Percentiles rank a stretch among this genome's conserved stretches.
phyloP scores from a whole-genome alignment of 35 echinoderm and acorn worm genomes.

The Apostichopus parvimensis region DNA sequence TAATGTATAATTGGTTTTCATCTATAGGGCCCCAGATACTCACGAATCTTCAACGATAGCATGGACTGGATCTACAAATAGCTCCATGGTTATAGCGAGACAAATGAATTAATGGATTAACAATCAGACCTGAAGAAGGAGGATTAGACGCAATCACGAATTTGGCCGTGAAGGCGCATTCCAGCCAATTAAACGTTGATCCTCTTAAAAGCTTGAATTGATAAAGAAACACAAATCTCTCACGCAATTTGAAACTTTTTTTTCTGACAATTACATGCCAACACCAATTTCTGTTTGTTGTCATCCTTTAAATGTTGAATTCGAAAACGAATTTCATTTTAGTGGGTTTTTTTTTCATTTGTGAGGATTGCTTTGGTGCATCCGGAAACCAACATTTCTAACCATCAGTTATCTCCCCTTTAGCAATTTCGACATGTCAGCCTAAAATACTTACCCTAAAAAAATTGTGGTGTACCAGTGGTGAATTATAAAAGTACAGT shows the following conservation, averaged over 20 bases:
- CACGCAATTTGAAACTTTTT: background rate
- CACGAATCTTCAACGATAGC: too few species aligned
- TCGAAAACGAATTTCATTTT: background rate
- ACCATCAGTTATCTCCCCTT: background rate
- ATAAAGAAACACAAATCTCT: background rate
- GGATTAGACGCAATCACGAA: too few species aligned
- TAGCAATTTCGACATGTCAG: background rate
- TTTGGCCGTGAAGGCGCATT: too few species aligned
- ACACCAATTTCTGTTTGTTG: background rate
- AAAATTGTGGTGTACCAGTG: constrained; percentile 1
- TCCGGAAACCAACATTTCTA: background rate
- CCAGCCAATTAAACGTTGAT: too few species aligned
- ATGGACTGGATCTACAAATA: too few species aligned
- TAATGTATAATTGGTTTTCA: too few species aligned
- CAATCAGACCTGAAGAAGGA: too few species aligned
- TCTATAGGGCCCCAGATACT: too few species aligned
- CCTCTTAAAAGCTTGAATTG: too few species aligned
- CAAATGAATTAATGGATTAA: too few species aligned
- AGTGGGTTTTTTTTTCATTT: background rate
- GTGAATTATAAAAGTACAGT: constrained; percentile 16
- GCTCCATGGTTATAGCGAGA: too few species aligned
- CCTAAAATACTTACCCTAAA: background rate
- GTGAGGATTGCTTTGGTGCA: background rate
- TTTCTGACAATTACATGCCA: background rate
- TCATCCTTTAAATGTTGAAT: background rate